A percentile compares a stretch with the other conserved stretches of the same genome.
Conservation (phyloP, 2,888 invertebrate species). For the Gari tellinella region DNA sequence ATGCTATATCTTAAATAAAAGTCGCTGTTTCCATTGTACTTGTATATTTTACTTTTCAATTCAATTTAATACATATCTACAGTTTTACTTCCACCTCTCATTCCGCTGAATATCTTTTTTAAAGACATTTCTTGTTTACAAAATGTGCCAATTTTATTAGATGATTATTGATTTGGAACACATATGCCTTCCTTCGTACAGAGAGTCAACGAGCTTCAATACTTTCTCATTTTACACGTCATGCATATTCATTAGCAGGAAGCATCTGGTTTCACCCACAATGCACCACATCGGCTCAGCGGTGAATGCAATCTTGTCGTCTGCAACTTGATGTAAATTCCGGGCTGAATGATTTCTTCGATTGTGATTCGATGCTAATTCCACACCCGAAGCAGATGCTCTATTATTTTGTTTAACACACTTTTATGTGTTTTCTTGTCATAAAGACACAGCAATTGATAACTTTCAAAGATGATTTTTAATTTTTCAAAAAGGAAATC, state of each 20-base stretch:
- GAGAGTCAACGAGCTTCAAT: too few relatives aligned
- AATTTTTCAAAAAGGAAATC: constrained; percentile 35
- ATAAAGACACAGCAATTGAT: constrained; percentile 1
- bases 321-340: constrained; percentile 1
- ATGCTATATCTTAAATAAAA: too few relatives aligned
- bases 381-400: constrained; percentile 10
- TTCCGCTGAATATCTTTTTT: too few relatives aligned
- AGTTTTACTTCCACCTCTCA: too few relatives aligned
- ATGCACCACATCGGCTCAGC: not conserved
- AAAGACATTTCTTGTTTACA: too few relatives aligned
- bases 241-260: constrained; percentile 2
- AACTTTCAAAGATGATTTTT: constrained; percentile 17
- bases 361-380: constrained; percentile 17
- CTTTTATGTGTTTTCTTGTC: constrained; percentile 1
- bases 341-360: not conserved
- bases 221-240: not conserved
- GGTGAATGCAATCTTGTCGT: constrained; percentile 7
- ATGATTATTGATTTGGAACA: too few relatives aligned
- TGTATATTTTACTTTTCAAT: too few relatives aligned
- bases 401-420: constrained; percentile 5
- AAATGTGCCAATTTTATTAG: too few relatives aligned
- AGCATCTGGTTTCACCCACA: constrained; percentile 6
- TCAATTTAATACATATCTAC: too few relatives aligned
- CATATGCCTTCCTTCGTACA: too few relatives aligned
- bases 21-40: too few relatives aligned